Base-by-base conservation (phyloP, 2,888 invertebrate species). In the Acleris holmiana region DNA sequence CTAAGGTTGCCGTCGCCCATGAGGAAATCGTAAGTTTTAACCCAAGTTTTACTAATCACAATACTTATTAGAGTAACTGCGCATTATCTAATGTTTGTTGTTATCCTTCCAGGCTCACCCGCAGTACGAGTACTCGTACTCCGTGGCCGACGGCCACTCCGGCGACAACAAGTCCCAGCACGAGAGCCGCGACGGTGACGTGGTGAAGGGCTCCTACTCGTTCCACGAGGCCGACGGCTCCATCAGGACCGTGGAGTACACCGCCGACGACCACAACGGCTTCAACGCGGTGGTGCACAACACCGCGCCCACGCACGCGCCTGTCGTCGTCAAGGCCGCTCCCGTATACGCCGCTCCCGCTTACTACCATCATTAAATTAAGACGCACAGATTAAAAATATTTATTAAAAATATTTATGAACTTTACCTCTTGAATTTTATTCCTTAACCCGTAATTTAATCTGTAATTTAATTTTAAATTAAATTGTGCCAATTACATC, bases 151-250 rank as follows among this genome's bases (percentile, higher is more conserved):
- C 75, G 86, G 86, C 40, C 89, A 92, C 80, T 89, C 93, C 74
- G 93, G 93, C 53, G 93, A 93, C 84, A 84, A 87, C 79, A 93
- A 93, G 80, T 83, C 85, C 69, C 92, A 91, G 77, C 89, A 91
- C 69, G 93, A 93, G 73, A 71, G 76, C 69, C 85, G 89, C 66
- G 93, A 93, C 66, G 93, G 93, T 58, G 93, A 93, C 73, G 85
- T 84, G 3, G 93, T 93, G 55, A 89, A 92, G 76, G 93, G 93
- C 69, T 85, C 88, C 8, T 91, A 93, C 83, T 88, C 89, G 17
- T 83, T 93, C 71, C 82, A 86, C 65, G 92, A 93, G 76, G 88
- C 93, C 61, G 93, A 93, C 71, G 93, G 93, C 72, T 91, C 92
- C 76, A 77, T 88, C 74, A 84, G 92, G 67, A 91, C 90, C 61